Evolutionary conservation across 2,797 vertebrate species (phyloP), one percentile per base, ranked within the genome.

Genomic region (Typhlichthys subterraneus): DNA sequence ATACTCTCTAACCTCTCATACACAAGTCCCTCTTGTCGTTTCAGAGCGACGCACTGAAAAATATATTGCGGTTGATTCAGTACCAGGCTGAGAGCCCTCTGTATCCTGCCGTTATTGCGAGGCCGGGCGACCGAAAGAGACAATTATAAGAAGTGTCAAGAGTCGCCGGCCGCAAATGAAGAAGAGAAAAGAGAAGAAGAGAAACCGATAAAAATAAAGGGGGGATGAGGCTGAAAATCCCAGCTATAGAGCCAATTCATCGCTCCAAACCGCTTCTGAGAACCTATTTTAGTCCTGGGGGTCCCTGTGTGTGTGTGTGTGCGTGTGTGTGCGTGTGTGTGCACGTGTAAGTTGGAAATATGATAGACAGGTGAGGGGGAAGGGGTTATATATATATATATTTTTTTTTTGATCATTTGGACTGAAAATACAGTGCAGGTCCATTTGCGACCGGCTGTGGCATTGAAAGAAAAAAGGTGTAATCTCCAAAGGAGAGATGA

Each of bases 261-360:
- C 11, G 79, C 90, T 84, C 88, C 94, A 94, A 95, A 94, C 92
- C 88, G 91, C 92, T 94, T 90, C 90, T 90, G 89, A 94, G 92
- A 95, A 93, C 93, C 94, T 92, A 92, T 94, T 95, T 82, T 90
- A 92, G 94, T 93, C 91, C 90, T 91, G 75, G 59, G 88, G 93
- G 94, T 94, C 90, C 91, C 82, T 84, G 86, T 85, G 93, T 91
- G 89, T 85, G 81, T 76, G 91, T 72, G 64, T 56, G 65, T 65
- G 53, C 61, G 48, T 33, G 68, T 68, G 56, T 45, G 48, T 53
- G 57, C 46, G 62, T 54, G 61, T 56, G 45, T 56, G 76, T 63
- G 70, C 60, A 57, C 50, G 54, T 45, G 60, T 14, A 63, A 53
- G 57, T 23, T 45, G 62, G 68, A 63, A 72, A 83, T 78, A 79